Conservation (phyloP, 2,888 invertebrate genomes). For the Dynastes tityus region DNA sequence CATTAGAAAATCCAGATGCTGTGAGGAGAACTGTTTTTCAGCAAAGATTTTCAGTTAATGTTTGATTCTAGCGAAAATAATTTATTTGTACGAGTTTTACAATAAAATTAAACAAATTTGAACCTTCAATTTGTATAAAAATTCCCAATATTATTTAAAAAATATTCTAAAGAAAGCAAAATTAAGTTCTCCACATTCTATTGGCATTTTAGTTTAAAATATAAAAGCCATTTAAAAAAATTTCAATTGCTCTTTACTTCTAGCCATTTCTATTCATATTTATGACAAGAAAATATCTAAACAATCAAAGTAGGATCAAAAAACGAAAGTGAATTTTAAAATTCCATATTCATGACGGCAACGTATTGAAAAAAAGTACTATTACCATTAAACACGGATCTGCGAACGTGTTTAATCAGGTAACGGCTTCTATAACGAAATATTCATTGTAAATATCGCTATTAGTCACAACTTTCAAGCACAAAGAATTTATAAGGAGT, state of each 20-base stretch:
- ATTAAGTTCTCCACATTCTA: no score
- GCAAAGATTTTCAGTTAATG: no score
- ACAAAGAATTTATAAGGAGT: neutral
- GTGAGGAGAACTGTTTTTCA: no score
- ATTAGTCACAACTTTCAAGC: neutral
- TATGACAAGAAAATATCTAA: neutral
- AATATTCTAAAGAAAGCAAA: neutral
- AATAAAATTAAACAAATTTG: no score
- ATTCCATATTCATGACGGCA: neutral
- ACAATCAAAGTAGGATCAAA: neutral
- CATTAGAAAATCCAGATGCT: no score
- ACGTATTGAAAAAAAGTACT: neutral
- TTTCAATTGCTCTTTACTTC: no score
- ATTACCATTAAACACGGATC: slow-evolving; percentile 3
- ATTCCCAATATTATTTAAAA: no score
- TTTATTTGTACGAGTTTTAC: no score
- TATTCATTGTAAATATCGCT: neutral
- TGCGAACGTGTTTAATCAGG: neutral
- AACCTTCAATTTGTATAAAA: no score
- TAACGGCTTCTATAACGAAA: neutral
- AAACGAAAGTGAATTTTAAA: slow-evolving; percentile 2
- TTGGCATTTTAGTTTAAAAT: no score
- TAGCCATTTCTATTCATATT: neutral
- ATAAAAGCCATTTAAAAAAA: no score
- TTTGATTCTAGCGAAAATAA: no score